Percentiles rank a stretch among this genome's conserved stretches.
Conservation (phyloP, 2,888 invertebrate species). For the Synergus laeviventris region DNA sequence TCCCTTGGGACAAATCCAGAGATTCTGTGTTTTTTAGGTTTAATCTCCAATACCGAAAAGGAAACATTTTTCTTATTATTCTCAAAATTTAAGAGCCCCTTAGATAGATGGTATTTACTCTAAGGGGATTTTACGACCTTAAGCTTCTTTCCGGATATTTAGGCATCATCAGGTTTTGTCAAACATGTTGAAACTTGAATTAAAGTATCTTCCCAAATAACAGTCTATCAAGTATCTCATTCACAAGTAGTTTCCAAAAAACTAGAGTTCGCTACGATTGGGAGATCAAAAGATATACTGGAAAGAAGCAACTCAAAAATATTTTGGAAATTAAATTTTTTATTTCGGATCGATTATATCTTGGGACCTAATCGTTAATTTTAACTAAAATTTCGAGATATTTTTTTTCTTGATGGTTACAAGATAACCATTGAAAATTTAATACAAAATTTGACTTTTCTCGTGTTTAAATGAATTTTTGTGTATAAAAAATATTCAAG, state of each 20-base stretch:
- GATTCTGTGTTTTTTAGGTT: conserved; percentile 13
- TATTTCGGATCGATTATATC: neutral
- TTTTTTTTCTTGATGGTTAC: neutral
- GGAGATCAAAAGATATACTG: neutral
- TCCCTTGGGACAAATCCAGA: conserved; percentile 33
- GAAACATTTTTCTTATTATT: conserved; percentile 36
- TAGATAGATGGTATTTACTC: conserved; percentile 3
- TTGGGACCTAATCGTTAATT: neutral
- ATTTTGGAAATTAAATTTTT: neutral
- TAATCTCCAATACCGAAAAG: conserved; percentile 29
- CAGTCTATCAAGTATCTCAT: neutral
- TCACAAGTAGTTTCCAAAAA: neutral
- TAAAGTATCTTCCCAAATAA: neutral
- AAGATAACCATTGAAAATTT: neutral
- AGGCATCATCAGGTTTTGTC: neutral
- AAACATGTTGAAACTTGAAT: neutral
- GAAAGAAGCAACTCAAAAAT: neutral
- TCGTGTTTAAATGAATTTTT: neutral
- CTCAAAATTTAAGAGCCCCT: conserved; percentile 33
- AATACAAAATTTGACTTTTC: neutral
- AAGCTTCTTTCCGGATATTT: neutral
- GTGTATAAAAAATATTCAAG: neutral
- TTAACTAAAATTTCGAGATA: neutral
- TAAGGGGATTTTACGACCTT: conserved; percentile 16
- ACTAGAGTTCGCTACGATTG: neutral